Base-by-base conservation (phyloP, 2,113 vertebrate species). In the Excalfactoria chinensis region DNA sequence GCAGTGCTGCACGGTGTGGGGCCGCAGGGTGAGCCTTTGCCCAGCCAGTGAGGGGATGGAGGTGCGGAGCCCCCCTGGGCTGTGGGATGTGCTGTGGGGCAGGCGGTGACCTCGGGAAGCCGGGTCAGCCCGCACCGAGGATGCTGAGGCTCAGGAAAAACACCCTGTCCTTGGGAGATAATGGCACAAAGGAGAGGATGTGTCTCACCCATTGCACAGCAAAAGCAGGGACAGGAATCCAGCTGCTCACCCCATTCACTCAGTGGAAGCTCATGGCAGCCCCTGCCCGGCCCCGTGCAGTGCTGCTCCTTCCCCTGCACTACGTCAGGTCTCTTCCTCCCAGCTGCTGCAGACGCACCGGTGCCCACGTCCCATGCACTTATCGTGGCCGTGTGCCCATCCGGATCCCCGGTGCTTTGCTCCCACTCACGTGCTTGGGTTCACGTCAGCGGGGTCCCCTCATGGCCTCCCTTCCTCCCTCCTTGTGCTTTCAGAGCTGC, bases 401-500 rank as follows among this genome's bases (percentile, higher is more conserved):
- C 40, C 17, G 41, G 30, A 4, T 53, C 64, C 74, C 19, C 26
- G 7, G 18, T 62, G 2, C 30, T 0, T 16, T 5, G n/a, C 41
- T 32, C 15, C 78, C 7, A 12, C 16, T 35, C 35, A 1, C 2
- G 1, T 0, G 5, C 37, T 25, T 21, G 16, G 23, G 15, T 14
- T 37, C 23, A 18, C 15, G 15, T 5, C 7, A 23, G 35, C 35
- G 17, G 10, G 16, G 16, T 28, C 35, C 16, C 25, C 35, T 28
- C 60, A 17, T 25, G 18, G 64, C 62, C 82, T 86, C 11, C 49
- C 41, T 64, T 68, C 58, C 35, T 86, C 64, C 37, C 11, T 13
- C 25, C 32, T 41, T 46, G 13, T 60, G 17, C 26, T 77, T 64
- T 55, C 96, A 99, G 98, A 98, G 4, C 94, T 99, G 79, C 93